Conservation (phyloP, 2,888 invertebrate species). For the Meloe dianella region DNA sequence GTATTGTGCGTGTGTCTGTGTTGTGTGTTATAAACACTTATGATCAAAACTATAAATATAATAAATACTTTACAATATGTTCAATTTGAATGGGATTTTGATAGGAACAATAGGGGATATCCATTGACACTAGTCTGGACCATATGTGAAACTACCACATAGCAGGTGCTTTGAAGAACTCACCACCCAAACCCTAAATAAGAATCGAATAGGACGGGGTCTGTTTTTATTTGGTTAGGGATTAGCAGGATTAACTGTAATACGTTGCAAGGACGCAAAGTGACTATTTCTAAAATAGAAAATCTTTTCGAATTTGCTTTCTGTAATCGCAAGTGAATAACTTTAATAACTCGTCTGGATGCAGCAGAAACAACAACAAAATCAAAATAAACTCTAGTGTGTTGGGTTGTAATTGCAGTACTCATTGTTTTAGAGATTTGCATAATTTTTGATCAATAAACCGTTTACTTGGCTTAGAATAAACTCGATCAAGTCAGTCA, state of each 20-base stretch:
- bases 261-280: not conserved
- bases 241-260: constrained; percentile 21
- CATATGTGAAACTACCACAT: constrained; percentile 49
- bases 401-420: too few species aligned
- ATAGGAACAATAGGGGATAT: constrained; percentile 33
- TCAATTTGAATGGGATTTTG: constrained; percentile 31
- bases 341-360: too few species aligned
- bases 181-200: constrained; percentile 23
- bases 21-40: not conserved
- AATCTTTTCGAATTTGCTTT: too few species aligned
- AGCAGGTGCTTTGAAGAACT: constrained; percentile 36
- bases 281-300: not conserved
- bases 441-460: too few species aligned
- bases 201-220: constrained; percentile 25
- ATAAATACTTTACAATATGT: constrained; percentile 57
- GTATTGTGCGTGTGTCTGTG: too few species aligned
- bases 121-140: constrained; percentile 45
- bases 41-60: constrained; percentile 12
- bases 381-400: too few species aligned
- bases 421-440: too few species aligned
- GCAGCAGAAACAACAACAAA: too few species aligned
- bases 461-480: too few species aligned
- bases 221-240: constrained; percentile 24
- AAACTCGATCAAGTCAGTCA: too few species aligned
- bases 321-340: too few species aligned